Base-by-base conservation (phyloP, 2,888 invertebrate species). In the Leptarthrus brevirostris region DNA sequence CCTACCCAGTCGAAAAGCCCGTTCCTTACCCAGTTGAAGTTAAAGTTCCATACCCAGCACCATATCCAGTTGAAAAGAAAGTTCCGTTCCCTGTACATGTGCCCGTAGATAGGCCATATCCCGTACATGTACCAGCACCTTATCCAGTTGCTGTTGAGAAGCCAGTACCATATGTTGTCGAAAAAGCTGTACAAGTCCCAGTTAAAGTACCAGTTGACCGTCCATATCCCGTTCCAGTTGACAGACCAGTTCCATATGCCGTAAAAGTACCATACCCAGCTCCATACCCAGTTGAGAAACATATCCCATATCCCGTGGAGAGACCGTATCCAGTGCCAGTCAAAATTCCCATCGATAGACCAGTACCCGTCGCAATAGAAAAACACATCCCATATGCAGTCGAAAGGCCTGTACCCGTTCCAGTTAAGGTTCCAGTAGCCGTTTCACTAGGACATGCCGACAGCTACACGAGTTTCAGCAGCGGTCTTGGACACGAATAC, bases 321-420 rank as follows among this genome's bases (percentile, higher is more conserved):
- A 90, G 88, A 78, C 87, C 89, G 79, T 89, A 91, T 26, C 89
- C 91, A 83, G 89, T 92, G 90, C 91, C 91, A 58, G 93, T 93
- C 16, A 90, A 91, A 80, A 92, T 92, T 80, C 87, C 89, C 76
- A 85, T 91, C 14, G 88, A 88, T 81, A 85, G 88, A 75, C 88
- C 88, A 77, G 88, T 88, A 85, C 92, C 90, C 77, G 90, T 90
- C 79, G 90, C 92, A 74, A 92, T 93, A 0, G 88, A 89, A 80
- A 88, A 90, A 74, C 87, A 83, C 73, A 87, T 88, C 90, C 86
- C 86, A 74, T 85, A 85, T 77, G 89, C 90, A 78, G 86, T 89
- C 2, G 85, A 88, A 40, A 92, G 90, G 83, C 86, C 90, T 78
- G 86, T 91, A 22, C 89, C 91, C 26, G 89, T 90, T 81, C 90